Evolutionary conservation across 2,888 invertebrate species (phyloP), one percentile per base, ranked within the genome.

Genomic region (Atrina japonica): DNA sequence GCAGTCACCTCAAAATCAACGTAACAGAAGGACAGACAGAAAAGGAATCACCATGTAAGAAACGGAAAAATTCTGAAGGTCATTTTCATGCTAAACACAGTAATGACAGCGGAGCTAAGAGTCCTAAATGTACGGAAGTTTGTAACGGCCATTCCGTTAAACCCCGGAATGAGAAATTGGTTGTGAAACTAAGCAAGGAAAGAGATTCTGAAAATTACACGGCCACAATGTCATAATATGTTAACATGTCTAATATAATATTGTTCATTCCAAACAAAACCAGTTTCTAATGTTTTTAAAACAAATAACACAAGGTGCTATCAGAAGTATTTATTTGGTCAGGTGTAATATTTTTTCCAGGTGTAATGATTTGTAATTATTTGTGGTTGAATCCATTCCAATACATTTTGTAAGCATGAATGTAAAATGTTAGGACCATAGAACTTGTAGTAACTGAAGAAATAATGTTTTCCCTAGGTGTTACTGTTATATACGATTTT

Each of bases 61-160:
- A 29, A 21, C 29, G 35, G 53, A 53, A 53, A 53, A 30, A 29
- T 29, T 53, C 53, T 18, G 35, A 35, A 0, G 53, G 53, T 30
- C 29, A 53, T 30, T 35, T 30, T 16, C 53, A 53, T 18, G 29
- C 53, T 35, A 53, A 53, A 16, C 53, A 53, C 35, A 53, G 35
- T 30, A 35, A n/a, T 18, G 53, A 18, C 35, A 9, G 29, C 14
- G 29, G 30, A 27, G 35, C 29, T 16, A 35, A 29, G 40, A 45
- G 49, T 56, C 27, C 65, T 3, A 67, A 67, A 25, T 70, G 70
- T 21, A 45, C 65, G 7, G 66, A 65, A 21, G 61, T 71, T 21
- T 71, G 71, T 50, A 71, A 71, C 27, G 71, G 71, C 9, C 71
- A 71, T 56, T 35, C 49, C 16, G 71, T 71, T 41, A 66, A 65